Conservation (phyloP, 2,888 invertebrate species). For the Scaptomyza reducta region DNA sequence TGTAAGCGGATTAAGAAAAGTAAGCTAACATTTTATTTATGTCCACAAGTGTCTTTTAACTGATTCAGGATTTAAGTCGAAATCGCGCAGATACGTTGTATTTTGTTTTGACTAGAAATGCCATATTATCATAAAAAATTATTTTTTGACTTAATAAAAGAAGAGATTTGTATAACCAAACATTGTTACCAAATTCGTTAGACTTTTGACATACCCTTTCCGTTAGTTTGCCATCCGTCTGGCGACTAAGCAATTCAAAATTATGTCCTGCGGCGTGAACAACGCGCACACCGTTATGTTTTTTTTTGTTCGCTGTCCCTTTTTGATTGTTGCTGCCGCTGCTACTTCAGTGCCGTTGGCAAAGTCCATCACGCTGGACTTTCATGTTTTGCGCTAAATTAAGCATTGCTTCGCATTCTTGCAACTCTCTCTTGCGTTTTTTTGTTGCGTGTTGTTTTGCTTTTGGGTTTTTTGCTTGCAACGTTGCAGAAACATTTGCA, state of each 20-base stretch:
- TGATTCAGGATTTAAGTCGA: not conserved
- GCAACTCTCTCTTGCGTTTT: constrained; percentile 39
- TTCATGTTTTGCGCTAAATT: constrained; percentile 78
- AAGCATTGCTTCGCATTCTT: constrained; percentile 64
- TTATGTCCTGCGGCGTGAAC: constrained; percentile 71
- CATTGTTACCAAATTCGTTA: not conserved
- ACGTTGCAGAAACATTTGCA: constrained; percentile 69
- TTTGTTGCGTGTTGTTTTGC: not conserved
- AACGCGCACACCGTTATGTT: constrained; percentile 17
- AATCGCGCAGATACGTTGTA: not conserved
- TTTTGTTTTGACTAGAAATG: not conserved
- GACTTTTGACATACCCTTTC: constrained; percentile 26
- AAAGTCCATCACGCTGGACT: constrained; percentile 44
- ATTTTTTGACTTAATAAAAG: too few species aligned
- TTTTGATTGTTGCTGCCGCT: constrained; percentile 24
- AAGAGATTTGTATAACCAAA: not conserved
- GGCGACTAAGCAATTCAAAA: constrained; percentile 65
- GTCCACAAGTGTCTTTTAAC: not conserved
- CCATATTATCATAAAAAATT: too few species aligned
- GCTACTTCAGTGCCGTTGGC: constrained; percentile 31
- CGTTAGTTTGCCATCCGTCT: constrained; percentile 4
- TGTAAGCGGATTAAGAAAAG: constrained; percentile 29
- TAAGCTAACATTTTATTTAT: not conserved
- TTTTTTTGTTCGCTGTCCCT: constrained; percentile 14
- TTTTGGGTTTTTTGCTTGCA: constrained; percentile 16